Evolutionary conservation across 2,113 vertebrate species (phyloP).

Genomic region (Brachypteracias leptosomus): DNA sequence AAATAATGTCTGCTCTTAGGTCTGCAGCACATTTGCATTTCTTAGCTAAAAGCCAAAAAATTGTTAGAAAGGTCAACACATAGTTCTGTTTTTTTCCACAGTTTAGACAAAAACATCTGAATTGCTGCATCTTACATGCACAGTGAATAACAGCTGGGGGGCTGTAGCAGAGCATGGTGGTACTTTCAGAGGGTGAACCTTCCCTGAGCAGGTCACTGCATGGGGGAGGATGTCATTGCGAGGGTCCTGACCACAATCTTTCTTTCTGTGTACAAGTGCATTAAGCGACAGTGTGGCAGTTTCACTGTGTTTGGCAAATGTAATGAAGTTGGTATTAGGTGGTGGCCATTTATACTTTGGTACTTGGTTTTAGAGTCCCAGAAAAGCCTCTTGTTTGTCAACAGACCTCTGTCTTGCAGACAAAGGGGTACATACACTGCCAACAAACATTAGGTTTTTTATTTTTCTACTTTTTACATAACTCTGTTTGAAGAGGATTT

Average conservation of each 20-base stretch:
- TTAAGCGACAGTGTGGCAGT: background rate
- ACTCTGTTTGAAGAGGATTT: conserved; percentile 13
- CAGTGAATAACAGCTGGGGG: background rate
- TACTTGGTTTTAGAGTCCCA: background rate
- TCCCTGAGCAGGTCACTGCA: background rate
- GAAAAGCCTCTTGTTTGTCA: conserved; percentile 42
- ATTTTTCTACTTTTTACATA: conserved; percentile 49
- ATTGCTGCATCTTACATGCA: background rate
- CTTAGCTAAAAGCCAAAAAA: conserved; percentile 6
- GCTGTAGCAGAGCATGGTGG: background rate
- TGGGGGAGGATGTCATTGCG: background rate
- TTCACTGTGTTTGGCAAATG: background rate
- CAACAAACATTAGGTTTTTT: conserved; percentile 16
- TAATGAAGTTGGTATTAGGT: background rate
- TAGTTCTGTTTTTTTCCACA: background rate
- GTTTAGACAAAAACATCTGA: background rate
- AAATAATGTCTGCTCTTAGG: background rate
- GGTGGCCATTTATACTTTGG: background rate
- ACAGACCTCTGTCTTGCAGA: conserved; percentile 21
- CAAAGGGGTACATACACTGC: background rate
- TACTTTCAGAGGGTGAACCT: background rate
- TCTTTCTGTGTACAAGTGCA: background rate
- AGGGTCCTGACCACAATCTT: fast-evolving
- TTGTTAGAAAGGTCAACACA: background rate
- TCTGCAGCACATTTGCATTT: background rate